phyloP scores from a whole-genome alignment of 2,113 vertebrate genomes.

The Tachysurus fulvidraco region DNA sequence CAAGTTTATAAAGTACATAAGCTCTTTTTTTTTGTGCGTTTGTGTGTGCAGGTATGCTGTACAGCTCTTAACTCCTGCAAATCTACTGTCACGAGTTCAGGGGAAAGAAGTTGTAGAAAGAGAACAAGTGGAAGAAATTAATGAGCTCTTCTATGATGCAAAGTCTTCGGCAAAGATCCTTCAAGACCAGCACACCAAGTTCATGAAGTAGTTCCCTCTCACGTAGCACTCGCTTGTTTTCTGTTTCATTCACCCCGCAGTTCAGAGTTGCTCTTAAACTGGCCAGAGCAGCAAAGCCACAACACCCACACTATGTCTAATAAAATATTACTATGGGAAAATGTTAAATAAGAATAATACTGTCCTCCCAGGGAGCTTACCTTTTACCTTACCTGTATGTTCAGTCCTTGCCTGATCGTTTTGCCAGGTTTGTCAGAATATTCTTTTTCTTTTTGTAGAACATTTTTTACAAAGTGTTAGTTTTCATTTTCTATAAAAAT shows the following conservation, averaged over 20 bases:
- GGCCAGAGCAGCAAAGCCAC: background rate
- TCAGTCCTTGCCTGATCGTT: background rate
- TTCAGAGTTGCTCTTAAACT: background rate
- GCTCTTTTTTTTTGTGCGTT: background rate
- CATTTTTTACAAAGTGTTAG: constrained; percentile 21
- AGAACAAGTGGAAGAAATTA: constrained; percentile 97
- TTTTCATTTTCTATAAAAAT: constrained; percentile 5
- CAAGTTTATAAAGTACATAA: background rate
- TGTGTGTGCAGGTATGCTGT: constrained; percentile 82
- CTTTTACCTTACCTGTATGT: background rate
- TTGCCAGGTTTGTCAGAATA: background rate
- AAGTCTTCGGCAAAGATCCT: constrained; percentile 98
- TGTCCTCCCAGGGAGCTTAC: background rate
- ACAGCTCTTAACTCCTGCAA: constrained; percentile 94
- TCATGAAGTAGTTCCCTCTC: constrained; percentile 83
- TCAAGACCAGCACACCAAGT: constrained; percentile 96
- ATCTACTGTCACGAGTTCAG: constrained; percentile 89
- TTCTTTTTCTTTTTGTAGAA: background rate
- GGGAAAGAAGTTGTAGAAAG: constrained; percentile 93
- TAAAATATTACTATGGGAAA: background rate
- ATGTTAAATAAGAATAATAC: constrained; percentile 1
- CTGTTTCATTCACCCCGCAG: background rate
- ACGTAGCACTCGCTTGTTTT: background rate
- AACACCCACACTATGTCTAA: background rate
- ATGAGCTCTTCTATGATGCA: constrained; percentile 97